phyloP scores from a whole-genome alignment of 2,113 vertebrate genomes.

The Cettia cetti region DNA sequence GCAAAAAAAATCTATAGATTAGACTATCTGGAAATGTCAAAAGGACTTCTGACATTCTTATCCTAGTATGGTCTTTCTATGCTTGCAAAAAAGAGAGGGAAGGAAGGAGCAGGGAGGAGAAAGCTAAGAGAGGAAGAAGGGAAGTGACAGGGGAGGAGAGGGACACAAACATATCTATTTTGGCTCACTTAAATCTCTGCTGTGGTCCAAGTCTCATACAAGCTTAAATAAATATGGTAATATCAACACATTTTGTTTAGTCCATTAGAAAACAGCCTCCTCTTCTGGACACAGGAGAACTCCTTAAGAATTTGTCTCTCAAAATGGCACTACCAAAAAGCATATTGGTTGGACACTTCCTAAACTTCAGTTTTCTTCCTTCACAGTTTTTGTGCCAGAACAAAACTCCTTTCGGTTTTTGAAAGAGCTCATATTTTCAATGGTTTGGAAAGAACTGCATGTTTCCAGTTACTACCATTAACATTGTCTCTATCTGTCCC shows the following conservation, averaged over 20 bases:
- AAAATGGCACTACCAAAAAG: background rate
- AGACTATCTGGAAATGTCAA: background rate
- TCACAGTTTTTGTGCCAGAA: background rate
- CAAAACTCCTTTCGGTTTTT: background rate
- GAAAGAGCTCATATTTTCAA: background rate
- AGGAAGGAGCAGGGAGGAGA: accelerated
- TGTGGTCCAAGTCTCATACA: background rate
- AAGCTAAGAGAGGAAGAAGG: background rate
- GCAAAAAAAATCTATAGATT: background rate
- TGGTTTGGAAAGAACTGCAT: background rate
- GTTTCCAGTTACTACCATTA: background rate
- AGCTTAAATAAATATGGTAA: background rate
- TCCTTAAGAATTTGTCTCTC: background rate
- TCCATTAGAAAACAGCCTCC: background rate
- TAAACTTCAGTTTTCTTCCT: background rate
- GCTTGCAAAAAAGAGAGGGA: background rate
- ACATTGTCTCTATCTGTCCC: background rate
- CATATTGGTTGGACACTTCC: background rate
- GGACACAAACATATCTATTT: background rate
- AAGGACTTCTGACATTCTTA: background rate
- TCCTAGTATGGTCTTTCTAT: background rate
- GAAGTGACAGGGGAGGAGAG: background rate
- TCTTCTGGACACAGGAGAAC: background rate
- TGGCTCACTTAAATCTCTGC: background rate
- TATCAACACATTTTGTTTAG: background rate